Conservation (phyloP, 2,888 invertebrate genomes). For the Vannuccia rotundouncinata region DNA sequence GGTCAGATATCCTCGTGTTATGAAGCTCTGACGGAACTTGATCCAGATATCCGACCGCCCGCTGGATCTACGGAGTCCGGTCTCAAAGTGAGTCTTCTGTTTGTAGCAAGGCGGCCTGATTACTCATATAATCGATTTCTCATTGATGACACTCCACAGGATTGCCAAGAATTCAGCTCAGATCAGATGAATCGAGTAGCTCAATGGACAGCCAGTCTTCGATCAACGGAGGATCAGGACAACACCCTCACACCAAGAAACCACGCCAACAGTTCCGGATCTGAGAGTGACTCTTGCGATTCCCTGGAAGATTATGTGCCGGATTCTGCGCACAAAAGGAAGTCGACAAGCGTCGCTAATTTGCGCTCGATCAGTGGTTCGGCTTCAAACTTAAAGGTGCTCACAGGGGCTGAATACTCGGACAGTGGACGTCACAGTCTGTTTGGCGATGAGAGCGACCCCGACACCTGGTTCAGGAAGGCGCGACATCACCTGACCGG, state of each 20-base stretch:
- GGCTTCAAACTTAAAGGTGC: neutral
- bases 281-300: neutral
- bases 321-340: neutral
- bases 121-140: too few species aligned
- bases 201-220: constrained; percentile 25
- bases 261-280: neutral
- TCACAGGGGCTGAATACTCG: constrained; percentile 7
- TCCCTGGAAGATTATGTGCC: constrained; percentile 1
- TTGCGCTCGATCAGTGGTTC: neutral
- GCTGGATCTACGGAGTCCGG: neutral
- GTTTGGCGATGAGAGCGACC: constrained; percentile 33
- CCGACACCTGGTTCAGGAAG: constrained; percentile 19
- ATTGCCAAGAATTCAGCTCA: constrained; percentile 10
- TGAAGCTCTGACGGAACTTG: neutral
- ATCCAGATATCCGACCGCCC: neutral
- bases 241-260: neutral
- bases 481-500: constrained; percentile 6
- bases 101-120: too few species aligned
- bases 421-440: constrained; percentile 34
- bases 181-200: constrained; percentile 27
- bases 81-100: neutral
- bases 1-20: neutral
- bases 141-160: neutral
- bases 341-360: constrained; percentile 1
- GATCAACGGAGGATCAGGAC: neutral